Percentiles rank a stretch among this genome's conserved stretches.
Conservation (phyloP, 1,140 invertebrate genomes). For the Ips nitidus region DNA sequence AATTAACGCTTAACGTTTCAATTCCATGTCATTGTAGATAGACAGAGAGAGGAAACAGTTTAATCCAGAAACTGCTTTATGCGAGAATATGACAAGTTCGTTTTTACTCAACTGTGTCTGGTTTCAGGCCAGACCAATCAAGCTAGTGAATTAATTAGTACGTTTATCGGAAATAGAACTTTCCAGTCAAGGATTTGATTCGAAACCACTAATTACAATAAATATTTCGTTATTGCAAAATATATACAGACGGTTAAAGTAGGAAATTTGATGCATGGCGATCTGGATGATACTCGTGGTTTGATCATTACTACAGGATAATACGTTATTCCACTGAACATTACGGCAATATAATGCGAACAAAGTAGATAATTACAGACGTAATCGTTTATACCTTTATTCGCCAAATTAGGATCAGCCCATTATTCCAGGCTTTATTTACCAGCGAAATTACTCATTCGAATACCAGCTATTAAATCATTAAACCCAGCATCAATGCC, state of each 20-base stretch:
- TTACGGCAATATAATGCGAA: constrained; percentile 5
- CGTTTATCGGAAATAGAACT: background rate
- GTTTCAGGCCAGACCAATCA: background rate
- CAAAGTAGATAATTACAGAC: constrained; percentile 17
- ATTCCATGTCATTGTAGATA: too few relatives aligned
- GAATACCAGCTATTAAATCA: too few relatives aligned
- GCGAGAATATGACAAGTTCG: background rate
- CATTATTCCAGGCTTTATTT: background rate
- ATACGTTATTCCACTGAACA: constrained; percentile 7
- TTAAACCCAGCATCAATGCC: too few relatives aligned
- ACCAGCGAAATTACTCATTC: too few relatives aligned
- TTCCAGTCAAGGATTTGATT: background rate
- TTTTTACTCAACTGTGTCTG: background rate
- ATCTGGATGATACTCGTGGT: constrained; percentile 1
- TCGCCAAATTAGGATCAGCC: constrained; percentile 6
- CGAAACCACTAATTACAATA: constrained; percentile 4
- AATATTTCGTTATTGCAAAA: constrained; percentile 6
- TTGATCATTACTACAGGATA: constrained; percentile 19
- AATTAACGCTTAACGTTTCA: too few relatives aligned
- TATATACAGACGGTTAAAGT: constrained; percentile 14
- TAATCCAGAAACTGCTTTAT: background rate
- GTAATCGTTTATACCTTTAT: constrained; percentile 13
- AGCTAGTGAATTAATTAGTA: background rate
- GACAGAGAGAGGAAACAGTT: too few relatives aligned
- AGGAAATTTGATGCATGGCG: constrained; percentile 4